A percentile compares a stretch with the other conserved stretches of the same genome.
phyloP scores from a whole-genome alignment of 1,140 invertebrate genomes.

The Drosophila sechellia region DNA sequence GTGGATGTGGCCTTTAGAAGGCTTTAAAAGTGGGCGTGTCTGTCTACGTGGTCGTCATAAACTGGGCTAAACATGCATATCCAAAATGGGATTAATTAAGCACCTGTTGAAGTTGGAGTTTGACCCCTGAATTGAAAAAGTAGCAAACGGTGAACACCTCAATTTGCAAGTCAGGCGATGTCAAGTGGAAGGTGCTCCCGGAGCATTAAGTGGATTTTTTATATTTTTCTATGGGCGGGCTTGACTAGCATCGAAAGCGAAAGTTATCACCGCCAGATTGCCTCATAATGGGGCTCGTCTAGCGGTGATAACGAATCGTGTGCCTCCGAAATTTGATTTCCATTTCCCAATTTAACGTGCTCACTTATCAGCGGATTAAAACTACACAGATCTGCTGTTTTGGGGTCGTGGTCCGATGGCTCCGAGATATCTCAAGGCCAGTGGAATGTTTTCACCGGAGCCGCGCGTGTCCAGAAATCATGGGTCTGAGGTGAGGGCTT shows the following conservation, averaged over 20 bases:
- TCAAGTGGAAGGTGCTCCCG: constrained; percentile 49
- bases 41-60: constrained; percentile 39
- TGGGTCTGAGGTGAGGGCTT: constrained; percentile 17
- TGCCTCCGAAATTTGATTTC: constrained; percentile 26
- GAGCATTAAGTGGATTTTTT: constrained; percentile 13
- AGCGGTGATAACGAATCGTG: constrained; percentile 46
- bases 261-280: constrained; percentile 53
- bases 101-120: constrained; percentile 67
- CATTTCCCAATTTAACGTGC: constrained; percentile 4
- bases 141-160: constrained; percentile 13
- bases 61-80: neutral
- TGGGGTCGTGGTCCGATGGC: constrained; percentile 42
- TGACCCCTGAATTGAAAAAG: constrained; percentile 41
- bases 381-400: constrained; percentile 49
- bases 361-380: constrained; percentile 53
- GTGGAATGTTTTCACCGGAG: constrained; percentile 50
- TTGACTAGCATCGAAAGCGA: constrained; percentile 50
- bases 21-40: constrained; percentile 7
- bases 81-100: constrained; percentile 1
- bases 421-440: constrained; percentile 17
- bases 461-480: constrained; percentile 33
- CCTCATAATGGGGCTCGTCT: constrained; percentile 49
- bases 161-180: constrained; percentile 72
- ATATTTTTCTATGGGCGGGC: constrained; percentile 31
- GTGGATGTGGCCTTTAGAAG: constrained; percentile 37